phyloP scores from a whole-genome alignment of 2,797 vertebrate genomes.

The Strix occidentalis region DNA sequence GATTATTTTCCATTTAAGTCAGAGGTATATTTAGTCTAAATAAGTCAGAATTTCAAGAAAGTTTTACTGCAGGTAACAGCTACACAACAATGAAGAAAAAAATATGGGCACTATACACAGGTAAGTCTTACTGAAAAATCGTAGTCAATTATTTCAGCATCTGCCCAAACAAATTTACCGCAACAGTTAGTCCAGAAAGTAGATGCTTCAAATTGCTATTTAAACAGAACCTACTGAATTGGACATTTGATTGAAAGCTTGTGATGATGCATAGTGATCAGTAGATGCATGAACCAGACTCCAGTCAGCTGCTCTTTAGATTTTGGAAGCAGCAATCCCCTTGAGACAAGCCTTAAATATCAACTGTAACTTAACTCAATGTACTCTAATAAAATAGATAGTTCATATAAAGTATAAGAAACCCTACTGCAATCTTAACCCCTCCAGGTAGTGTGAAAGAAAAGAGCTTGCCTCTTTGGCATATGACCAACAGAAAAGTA shows the following conservation, averaged over 20 bases:
- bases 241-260: neutral
- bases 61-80: neutral
- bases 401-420: neutral
- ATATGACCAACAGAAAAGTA: neutral
- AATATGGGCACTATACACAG: neutral
- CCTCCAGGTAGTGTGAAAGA: neutral
- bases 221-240: neutral
- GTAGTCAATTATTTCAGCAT: neutral
- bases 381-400: neutral
- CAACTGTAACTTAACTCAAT: neutral
- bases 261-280: neutral
- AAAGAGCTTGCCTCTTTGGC: neutral
- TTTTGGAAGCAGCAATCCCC: neutral
- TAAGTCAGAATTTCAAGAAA: neutral
- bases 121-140: neutral
- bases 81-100: neutral
- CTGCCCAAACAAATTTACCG: neutral
- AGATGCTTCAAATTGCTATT: neutral
- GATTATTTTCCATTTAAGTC: neutral
- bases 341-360: neutral
- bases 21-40: neutral
- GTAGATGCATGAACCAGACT: neutral
- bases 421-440: neutral
- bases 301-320: neutral
- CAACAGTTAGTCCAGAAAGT: neutral